phyloP scores from a whole-genome alignment of 2,888 invertebrate species.

The Meiosimyza decipiens region DNA sequence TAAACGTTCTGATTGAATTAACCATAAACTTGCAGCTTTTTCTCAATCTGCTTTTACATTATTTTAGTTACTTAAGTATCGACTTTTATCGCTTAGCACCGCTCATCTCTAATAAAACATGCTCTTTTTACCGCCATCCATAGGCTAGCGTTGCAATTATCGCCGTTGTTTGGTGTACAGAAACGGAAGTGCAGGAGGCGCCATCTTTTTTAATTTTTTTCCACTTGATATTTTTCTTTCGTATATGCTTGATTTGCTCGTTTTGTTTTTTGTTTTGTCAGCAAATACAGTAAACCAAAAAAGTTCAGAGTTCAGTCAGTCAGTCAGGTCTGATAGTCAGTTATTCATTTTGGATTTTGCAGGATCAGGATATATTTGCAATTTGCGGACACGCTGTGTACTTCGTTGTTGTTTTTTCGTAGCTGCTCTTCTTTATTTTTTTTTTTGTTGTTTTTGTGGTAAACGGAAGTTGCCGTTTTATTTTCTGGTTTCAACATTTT shows the following conservation, averaged over 20 bases:
- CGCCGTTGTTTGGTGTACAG: conserved; percentile 7
- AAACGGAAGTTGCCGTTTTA: conserved; percentile 20
- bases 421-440: conserved; percentile 18
- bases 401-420: conserved; percentile 3
- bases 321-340: conserved; percentile 26
- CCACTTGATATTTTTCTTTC: conserved; percentile 29
- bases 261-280: neutral
- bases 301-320: conserved; percentile 22
- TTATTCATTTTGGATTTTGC: conserved; percentile 27
- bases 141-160: conserved; percentile 44
- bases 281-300: neutral
- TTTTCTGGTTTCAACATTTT: conserved; percentile 1
- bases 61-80: no score
- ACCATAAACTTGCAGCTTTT: no score
- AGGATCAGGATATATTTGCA: conserved; percentile 59
- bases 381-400: conserved; percentile 58
- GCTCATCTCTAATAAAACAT: conserved; percentile 27
- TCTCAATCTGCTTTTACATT: no score
- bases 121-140: conserved; percentile 8
- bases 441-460: conserved; percentile 9
- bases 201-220: conserved; percentile 57
- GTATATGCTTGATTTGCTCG: neutral
- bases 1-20: no score
- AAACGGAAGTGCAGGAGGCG: conserved; percentile 43
- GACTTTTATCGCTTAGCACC: no score